Conservation (phyloP, 2,113 vertebrate genomes). For the Centropristis striata region DNA sequence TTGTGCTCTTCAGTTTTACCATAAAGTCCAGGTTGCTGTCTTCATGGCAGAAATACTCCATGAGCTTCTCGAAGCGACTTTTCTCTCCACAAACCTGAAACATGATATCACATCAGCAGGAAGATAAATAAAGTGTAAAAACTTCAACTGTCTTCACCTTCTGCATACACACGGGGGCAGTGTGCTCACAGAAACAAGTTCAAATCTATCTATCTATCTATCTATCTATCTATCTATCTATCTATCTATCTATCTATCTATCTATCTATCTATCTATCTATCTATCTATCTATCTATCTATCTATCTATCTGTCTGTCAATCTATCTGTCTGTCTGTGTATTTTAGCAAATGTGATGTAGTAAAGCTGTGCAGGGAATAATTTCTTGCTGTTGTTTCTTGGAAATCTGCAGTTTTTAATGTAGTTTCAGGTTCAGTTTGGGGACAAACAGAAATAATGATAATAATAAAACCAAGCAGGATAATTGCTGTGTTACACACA, state of each 20-base stretch:
- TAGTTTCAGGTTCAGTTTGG: conserved; percentile 1
- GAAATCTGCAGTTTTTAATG: not conserved
- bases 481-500: not conserved
- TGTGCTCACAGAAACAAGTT: conserved; percentile 12
- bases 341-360: no score
- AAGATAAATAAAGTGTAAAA: no score
- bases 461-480: conserved; percentile 1
- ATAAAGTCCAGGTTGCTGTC: conserved; percentile 96
- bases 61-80: conserved; percentile 90
- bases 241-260: no score
- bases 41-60: conserved; percentile 94
- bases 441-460: not conserved
- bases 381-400: not conserved
- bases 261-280: not conserved
- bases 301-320: no score
- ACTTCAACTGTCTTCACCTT: conserved; percentile 1
- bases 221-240: no score
- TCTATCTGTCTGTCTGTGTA: no score
- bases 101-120: not conserved
- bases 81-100: conserved; percentile 89
- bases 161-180: conserved; percentile 68
- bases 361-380: fast-evolving
- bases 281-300: not conserved
- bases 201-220: not conserved
- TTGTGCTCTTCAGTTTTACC: conserved; percentile 81